Percentiles rank a stretch among this genome's conserved stretches.
Evolutionary conservation across 2,797 vertebrate genomes (phyloP).

Genomic region (Cryptoblepharus egeriae): DNA sequence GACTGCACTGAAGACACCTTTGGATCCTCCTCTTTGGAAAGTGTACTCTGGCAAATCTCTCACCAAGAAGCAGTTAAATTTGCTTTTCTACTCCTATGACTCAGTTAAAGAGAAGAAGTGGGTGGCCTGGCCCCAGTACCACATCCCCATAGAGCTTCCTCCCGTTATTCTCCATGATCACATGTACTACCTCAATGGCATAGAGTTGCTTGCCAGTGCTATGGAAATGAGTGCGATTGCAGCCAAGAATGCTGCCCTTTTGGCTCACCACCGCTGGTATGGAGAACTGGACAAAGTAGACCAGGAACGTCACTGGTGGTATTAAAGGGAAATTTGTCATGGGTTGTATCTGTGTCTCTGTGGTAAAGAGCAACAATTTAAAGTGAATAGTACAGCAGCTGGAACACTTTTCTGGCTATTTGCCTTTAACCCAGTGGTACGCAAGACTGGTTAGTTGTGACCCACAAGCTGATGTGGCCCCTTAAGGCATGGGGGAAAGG

Average conservation of each 20-base stretch:
- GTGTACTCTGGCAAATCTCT: conserved; percentile 83
- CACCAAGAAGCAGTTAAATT: conserved; percentile 79
- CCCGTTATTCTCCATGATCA: conserved; percentile 86
- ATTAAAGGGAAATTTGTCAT: no score
- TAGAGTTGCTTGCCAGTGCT: conserved; percentile 89
- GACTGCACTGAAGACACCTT: rapidly evolving
- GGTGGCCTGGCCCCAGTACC: conserved; percentile 88
- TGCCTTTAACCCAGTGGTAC: no score
- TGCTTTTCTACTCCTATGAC: conserved; percentile 86
- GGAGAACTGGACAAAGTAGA: conserved; percentile 77
- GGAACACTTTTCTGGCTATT: background rate
- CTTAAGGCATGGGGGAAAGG: no score
- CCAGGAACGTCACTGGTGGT: conserved; percentile 81
- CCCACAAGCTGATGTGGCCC: no score
- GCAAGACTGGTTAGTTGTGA: no score
- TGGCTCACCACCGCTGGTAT: conserved; percentile 91
- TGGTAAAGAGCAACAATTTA: no score
- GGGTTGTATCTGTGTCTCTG: no score
- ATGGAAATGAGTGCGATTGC: conserved; percentile 93
- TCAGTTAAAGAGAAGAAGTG: conserved; percentile 79
- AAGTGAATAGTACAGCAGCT: no score
- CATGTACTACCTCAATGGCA: conserved; percentile 88
- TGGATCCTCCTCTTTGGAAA: conserved; percentile 81
- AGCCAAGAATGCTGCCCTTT: conserved; percentile 86
- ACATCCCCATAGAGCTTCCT: conserved; percentile 78